A percentile compares a stretch with the other conserved stretches of the same genome.
Conservation (phyloP, 2,113 vertebrate genomes). For the Lethenteron camtschaticum region DNA sequence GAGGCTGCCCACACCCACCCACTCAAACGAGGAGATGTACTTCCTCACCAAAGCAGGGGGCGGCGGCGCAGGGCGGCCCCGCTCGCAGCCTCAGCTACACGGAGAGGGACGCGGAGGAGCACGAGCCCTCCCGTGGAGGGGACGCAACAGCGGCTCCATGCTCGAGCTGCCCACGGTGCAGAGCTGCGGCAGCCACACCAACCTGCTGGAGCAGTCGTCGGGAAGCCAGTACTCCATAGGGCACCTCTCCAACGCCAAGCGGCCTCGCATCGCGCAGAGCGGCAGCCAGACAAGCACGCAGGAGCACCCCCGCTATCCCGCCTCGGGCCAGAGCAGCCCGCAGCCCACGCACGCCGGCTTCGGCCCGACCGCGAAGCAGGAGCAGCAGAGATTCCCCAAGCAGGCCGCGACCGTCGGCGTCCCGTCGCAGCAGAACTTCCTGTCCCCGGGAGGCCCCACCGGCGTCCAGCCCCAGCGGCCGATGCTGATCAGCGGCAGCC, state of each 20-base stretch:
- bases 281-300: slow-evolving; percentile 69
- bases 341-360: not conserved
- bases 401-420: not conserved
- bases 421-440: not conserved
- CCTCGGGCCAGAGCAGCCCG: slow-evolving; percentile 43
- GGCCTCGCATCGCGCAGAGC: slow-evolving; percentile 32
- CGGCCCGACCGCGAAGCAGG: not conserved
- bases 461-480: not conserved
- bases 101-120: slow-evolving; percentile 42
- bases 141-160: slow-evolving; percentile 56
- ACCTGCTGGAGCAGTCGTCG: slow-evolving; percentile 32
- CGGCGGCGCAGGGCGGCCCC: slow-evolving; percentile 38
- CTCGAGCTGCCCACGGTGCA: slow-evolving; percentile 40
- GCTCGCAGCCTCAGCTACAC: slow-evolving; percentile 42
- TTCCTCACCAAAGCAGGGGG: slow-evolving; percentile 24
- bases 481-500: slow-evolving; percentile 2
- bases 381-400: too few species aligned
- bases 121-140: slow-evolving; percentile 28
- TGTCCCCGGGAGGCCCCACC: not conserved
- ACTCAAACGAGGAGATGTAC: slow-evolving; percentile 1
- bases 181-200: not conserved
- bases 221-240: slow-evolving; percentile 57
- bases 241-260: slow-evolving; percentile 28
- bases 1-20: slow-evolving; percentile 4
- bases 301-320: slow-evolving; percentile 44